These are phyloP conservation scores for Podarcis raffonei DNA, from an alignment of 2,113 vertebrate species.

Conservation along the genomic window DNA sequence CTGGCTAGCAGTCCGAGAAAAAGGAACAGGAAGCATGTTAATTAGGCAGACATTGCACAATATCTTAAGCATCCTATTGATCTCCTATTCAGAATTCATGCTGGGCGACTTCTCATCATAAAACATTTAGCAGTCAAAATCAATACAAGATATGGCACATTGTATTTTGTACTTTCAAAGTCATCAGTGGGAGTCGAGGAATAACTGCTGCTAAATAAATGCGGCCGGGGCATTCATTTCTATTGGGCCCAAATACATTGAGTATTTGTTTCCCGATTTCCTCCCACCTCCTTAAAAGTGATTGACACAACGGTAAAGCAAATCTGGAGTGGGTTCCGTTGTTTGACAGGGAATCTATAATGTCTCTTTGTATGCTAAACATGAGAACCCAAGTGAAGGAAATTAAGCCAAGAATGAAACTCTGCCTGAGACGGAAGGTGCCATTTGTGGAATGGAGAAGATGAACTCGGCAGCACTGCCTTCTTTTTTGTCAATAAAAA, in stretches of 20 bases:
- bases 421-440: slow-evolving; percentile 43
- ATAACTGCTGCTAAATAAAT: slow-evolving; percentile 59
- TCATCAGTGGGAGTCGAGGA: slow-evolving; percentile 53
- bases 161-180: slow-evolving; percentile 67
- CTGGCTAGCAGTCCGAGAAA: background rate
- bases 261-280: slow-evolving; percentile 53
- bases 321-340: slow-evolving; percentile 31
- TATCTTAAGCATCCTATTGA: slow-evolving; percentile 71
- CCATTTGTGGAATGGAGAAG: slow-evolving; percentile 15
- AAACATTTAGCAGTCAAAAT: slow-evolving; percentile 75
- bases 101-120: slow-evolving; percentile 68
- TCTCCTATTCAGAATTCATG: slow-evolving; percentile 69
- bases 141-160: slow-evolving; percentile 69
- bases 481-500: slow-evolving; percentile 37
- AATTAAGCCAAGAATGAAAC: slow-evolving; percentile 45
- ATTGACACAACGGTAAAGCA: slow-evolving; percentile 41
- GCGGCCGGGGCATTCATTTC: slow-evolving; percentile 41
- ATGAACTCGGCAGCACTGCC: slow-evolving; percentile 38
- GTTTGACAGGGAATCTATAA: slow-evolving; percentile 57
- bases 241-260: slow-evolving; percentile 21
- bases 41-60: slow-evolving; percentile 50
- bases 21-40: slow-evolving; percentile 20
- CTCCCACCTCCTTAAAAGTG: background rate
- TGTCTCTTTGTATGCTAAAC: slow-evolving; percentile 51
- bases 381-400: slow-evolving; percentile 44